Percentiles rank a stretch among this genome's conserved stretches.
These are phyloP conservation scores for cat (Felis catus) DNA, from an alignment of 2,113 vertebrate species.

Conservation along the genomic window F.catus_Fca126_mat1.0 CM031412.1:52856001-52856500, in stretches of 20 bases:
- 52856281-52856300: background rate
- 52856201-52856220: background rate
- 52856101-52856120: background rate
- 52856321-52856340: background rate
- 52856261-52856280: background rate
- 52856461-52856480: background rate
- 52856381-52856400: background rate
- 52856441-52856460: no score
- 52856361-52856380: background rate
- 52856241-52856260: background rate
- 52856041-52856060: background rate
- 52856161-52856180: background rate
- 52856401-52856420: background rate
- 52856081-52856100: accelerated
- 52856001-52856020: background rate
- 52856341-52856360: background rate
- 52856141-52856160: background rate
- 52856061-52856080: background rate
- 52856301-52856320: background rate
- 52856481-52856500: background rate
- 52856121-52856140: background rate
- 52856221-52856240: background rate
- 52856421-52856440: background rate
- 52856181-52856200: background rate
- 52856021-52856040: background rate